Evolutionary conservation across 2,888 invertebrate genomes (phyloP).

Genomic region (Celastrina argiolus): DNA sequence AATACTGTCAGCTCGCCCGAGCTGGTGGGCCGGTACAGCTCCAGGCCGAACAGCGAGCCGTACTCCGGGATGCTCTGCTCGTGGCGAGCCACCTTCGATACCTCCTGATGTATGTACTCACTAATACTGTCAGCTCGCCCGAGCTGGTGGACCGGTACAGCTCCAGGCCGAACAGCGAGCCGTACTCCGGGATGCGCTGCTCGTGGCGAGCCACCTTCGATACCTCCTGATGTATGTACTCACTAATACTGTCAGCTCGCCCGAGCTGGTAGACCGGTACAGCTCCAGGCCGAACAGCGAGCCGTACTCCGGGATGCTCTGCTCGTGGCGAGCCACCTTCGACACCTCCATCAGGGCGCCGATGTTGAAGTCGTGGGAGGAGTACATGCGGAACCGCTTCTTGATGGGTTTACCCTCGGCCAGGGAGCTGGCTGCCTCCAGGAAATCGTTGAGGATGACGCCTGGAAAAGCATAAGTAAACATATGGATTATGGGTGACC

Average conservation of each 20-base stretch:
- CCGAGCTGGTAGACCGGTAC: slow-evolving; percentile 47
- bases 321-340: slow-evolving; percentile 41
- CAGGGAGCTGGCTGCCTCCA: slow-evolving; percentile 50
- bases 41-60: slow-evolving; percentile 55
- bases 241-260: slow-evolving; percentile 55
- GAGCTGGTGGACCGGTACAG: slow-evolving; percentile 48
- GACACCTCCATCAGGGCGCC: slow-evolving; percentile 62
- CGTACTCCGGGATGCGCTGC: slow-evolving; percentile 58
- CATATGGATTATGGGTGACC: too few relatives aligned
- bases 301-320: slow-evolving; percentile 59
- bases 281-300: slow-evolving; percentile 57
- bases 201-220: slow-evolving; percentile 44
- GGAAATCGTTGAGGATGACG: slow-evolving; percentile 55
- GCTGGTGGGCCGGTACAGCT: slow-evolving; percentile 50
- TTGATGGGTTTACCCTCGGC: slow-evolving; percentile 42
- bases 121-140: slow-evolving; percentile 54
- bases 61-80: slow-evolving; percentile 57
- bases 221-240: slow-evolving; percentile 38
- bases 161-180: slow-evolving; percentile 56
- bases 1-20: slow-evolving; percentile 50
- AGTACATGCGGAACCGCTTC: slow-evolving; percentile 50
- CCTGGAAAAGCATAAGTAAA: too few relatives aligned
- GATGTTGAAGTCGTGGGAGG: slow-evolving; percentile 66
- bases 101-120: slow-evolving; percentile 42
- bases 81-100: slow-evolving; percentile 41